Conservation (phyloP, 2,113 vertebrate species). For the Pomatostomus ruficeps region DNA sequence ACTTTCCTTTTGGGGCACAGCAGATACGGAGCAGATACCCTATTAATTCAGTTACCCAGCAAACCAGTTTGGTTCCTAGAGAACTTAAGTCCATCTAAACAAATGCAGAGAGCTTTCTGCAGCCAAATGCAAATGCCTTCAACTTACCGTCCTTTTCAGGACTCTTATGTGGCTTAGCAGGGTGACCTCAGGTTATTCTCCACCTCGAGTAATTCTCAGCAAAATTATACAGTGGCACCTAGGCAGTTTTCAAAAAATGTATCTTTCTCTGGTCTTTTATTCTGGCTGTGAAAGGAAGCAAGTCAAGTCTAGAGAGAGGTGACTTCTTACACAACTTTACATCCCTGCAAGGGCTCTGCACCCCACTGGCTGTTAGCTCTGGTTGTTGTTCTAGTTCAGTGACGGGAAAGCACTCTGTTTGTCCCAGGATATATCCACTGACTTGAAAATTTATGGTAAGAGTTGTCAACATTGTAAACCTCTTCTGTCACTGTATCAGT, state of each 20-base stretch:
- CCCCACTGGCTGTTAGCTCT: not conserved
- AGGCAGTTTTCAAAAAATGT: not conserved
- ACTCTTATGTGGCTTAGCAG: not conserved
- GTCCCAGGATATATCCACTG: not conserved
- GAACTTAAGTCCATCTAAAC: not conserved
- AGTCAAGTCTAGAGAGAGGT: not conserved
- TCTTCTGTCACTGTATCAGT: not conserved
- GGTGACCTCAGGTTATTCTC: not conserved
- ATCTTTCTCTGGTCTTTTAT: not conserved
- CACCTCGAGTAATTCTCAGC: not conserved
- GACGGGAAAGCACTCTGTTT: not conserved
- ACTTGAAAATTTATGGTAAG: conserved; percentile 19
- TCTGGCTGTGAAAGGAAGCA: not conserved
- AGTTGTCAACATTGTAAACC: not conserved
- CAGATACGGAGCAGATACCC: not conserved
- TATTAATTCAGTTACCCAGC: not conserved
- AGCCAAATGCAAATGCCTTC: not conserved
- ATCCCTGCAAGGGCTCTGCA: not conserved
- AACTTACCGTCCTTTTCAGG: not conserved
- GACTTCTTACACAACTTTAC: not conserved
- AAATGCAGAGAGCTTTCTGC: not conserved
- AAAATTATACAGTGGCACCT: not conserved
- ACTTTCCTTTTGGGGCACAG: not conserved
- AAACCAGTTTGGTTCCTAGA: not conserved
- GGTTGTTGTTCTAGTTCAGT: not conserved